Evolutionary conservation across 2,797 vertebrate genomes (phyloP).

Genomic region (Distichodus sexfasciatus): DNA sequence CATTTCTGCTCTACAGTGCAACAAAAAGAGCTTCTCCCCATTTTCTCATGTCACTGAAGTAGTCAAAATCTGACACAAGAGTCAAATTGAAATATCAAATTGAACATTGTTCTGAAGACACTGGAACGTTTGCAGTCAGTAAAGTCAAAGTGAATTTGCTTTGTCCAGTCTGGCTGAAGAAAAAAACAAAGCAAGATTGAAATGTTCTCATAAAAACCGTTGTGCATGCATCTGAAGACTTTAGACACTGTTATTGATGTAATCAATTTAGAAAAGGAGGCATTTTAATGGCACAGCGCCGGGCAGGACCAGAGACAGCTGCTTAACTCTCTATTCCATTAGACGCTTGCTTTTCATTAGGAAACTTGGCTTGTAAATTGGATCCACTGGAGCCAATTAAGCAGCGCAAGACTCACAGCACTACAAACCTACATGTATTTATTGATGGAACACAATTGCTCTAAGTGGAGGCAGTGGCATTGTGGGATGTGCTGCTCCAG

Average conservation of each 20-base stretch:
- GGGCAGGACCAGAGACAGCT: constrained; percentile 13
- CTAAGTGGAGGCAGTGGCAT: constrained; percentile 33
- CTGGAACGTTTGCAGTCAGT: neutral
- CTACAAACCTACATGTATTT: constrained; percentile 33
- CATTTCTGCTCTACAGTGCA: neutral
- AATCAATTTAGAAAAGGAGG: constrained; percentile 32
- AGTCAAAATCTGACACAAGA: neutral
- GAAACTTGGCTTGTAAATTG: constrained; percentile 42
- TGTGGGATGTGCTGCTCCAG: neutral
- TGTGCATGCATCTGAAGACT: neutral
- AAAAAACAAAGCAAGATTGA: neutral
- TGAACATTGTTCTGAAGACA: neutral
- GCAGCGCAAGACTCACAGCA: constrained; percentile 29
- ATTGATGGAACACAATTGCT: constrained; percentile 46
- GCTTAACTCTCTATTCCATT: constrained; percentile 37
- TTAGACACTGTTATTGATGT: constrained; percentile 22
- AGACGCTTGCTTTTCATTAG: constrained; percentile 30
- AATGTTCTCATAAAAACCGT: neutral
- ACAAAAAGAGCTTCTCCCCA: constrained; percentile 19
- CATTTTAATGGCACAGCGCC: constrained; percentile 12
- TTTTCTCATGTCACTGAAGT: constrained; percentile 16
- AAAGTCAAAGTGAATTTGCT: constrained; percentile 6
- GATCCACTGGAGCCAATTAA: constrained; percentile 56
- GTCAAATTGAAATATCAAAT: constrained; percentile 26
- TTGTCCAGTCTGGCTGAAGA: neutral